A percentile compares a stretch with the other conserved stretches of the same genome.
Conservation (phyloP, 2,113 vertebrate species). For the Pituophis catenifer region DNA sequence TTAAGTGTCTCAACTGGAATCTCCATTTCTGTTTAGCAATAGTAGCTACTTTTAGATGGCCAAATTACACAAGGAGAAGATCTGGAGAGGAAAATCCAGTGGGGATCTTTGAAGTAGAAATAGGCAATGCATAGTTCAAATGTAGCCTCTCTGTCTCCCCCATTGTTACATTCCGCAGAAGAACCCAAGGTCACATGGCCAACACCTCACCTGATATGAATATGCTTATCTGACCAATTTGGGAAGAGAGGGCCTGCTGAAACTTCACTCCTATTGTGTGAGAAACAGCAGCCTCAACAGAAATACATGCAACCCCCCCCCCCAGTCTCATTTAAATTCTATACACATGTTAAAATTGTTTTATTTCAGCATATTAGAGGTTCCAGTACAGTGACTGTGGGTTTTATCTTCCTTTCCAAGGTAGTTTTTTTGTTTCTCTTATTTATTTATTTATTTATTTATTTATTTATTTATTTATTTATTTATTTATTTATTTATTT, state of each 20-base stretch:
- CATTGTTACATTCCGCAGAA: neutral
- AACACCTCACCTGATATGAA: neutral
- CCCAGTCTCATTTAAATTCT: neutral
- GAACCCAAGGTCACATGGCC: neutral
- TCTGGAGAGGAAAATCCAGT: neutral
- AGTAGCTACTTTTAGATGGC: neutral
- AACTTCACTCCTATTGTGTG: neutral
- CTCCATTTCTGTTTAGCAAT: neutral
- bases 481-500: too few species aligned
- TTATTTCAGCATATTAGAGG: neutral
- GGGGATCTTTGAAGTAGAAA: neutral
- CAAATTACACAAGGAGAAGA: neutral
- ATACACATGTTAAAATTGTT: neutral
- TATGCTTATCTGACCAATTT: neutral
- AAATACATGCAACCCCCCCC: neutral
- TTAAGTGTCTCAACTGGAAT: neutral
- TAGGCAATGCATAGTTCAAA: neutral
- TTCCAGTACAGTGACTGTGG: neutral
- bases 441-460: too few species aligned
- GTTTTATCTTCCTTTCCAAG: neutral
- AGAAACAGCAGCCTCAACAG: neutral
- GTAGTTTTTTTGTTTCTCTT: neutral
- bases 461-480: too few species aligned
- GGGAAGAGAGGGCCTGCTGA: neutral
- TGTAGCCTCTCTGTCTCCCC: neutral